Percentiles rank a stretch among this genome's conserved stretches.
Conservation (phyloP, 1,140 invertebrate species). For the Vanessa atalanta region DNA sequence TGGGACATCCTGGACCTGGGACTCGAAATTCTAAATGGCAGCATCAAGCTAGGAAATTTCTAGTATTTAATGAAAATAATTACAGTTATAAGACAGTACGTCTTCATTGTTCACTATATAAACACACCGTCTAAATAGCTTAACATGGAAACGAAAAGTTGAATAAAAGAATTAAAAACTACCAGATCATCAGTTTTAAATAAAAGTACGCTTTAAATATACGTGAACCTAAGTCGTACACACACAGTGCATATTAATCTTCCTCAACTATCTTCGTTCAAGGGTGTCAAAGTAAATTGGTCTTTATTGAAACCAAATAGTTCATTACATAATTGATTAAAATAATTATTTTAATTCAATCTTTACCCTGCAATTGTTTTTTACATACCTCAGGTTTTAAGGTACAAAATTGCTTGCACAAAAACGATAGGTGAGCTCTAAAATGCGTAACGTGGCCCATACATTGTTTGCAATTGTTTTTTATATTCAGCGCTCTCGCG, state of each 20-base stretch:
- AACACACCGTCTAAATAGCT: too few species aligned
- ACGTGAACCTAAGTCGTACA: neutral
- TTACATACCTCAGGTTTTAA: neutral
- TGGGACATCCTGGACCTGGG: too few species aligned
- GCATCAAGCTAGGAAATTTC: too few species aligned
- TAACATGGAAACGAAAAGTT: neutral
- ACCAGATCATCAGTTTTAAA: neutral
- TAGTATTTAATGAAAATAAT: too few species aligned
- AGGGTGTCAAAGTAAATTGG: neutral
- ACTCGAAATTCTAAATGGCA: too few species aligned
- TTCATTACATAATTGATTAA: neutral
- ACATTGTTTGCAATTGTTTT: slow-evolving; percentile 32
- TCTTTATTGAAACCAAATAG: neutral
- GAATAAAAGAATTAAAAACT: slow-evolving; percentile 4
- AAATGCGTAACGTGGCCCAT: slow-evolving; percentile 10
- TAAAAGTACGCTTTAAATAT: slow-evolving; percentile 3
- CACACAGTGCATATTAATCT: slow-evolving; percentile 1
- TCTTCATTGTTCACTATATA: too few species aligned
- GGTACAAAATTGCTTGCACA: neutral
- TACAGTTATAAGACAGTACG: too few species aligned
- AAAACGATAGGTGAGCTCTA: neutral
- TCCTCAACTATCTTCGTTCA: neutral
- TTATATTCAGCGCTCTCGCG: slow-evolving; percentile 15
- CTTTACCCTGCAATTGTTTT: neutral
- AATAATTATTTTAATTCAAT: neutral